Conservation (phyloP, 1,140 invertebrate species). For the Zaprionus camerounensis region DNA sequence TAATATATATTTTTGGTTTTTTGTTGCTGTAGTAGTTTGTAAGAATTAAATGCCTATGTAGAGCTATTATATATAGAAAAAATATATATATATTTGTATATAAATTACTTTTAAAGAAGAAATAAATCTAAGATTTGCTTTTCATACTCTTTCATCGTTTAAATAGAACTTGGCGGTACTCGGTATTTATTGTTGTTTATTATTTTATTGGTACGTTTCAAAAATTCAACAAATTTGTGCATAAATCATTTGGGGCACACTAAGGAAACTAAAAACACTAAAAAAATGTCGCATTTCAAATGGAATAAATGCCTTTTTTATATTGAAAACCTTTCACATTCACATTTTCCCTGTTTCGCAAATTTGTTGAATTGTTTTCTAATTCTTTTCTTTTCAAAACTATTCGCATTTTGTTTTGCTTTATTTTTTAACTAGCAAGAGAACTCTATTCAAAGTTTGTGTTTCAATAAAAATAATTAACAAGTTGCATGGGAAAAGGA, state of each 20-base stretch:
- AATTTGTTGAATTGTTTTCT: slow-evolving; percentile 43
- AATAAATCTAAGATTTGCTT: slow-evolving; percentile 36
- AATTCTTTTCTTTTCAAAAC: slow-evolving; percentile 18
- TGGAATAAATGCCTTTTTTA: slow-evolving; percentile 76
- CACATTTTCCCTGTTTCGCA: slow-evolving; percentile 24
- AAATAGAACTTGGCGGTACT: slow-evolving; percentile 76
- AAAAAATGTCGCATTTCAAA: slow-evolving; percentile 71
- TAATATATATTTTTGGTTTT: slow-evolving; percentile 34
- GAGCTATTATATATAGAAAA: slow-evolving; percentile 55
- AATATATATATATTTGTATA: slow-evolving; percentile 40
- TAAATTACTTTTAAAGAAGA: slow-evolving; percentile 36
- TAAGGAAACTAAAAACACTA: slow-evolving; percentile 41
- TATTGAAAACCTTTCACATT: slow-evolving; percentile 56
- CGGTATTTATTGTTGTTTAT: slow-evolving; percentile 33
- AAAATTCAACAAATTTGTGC: slow-evolving; percentile 61
- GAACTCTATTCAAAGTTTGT: slow-evolving; percentile 27
- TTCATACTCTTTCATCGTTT: slow-evolving; percentile 77
- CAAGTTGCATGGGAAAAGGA: neutral
- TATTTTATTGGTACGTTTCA: slow-evolving; percentile 27
- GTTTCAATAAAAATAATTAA: slow-evolving; percentile 35
- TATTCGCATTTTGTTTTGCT: slow-evolving; percentile 22
- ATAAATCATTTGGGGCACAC: slow-evolving; percentile 22
- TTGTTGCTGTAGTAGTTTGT: slow-evolving; percentile 28
- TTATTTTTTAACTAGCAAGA: slow-evolving; percentile 6
- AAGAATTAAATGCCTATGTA: slow-evolving; percentile 61